phyloP scores from a whole-genome alignment of 2,797 vertebrate genomes.

The Arctocebus calabarensis region DNA sequence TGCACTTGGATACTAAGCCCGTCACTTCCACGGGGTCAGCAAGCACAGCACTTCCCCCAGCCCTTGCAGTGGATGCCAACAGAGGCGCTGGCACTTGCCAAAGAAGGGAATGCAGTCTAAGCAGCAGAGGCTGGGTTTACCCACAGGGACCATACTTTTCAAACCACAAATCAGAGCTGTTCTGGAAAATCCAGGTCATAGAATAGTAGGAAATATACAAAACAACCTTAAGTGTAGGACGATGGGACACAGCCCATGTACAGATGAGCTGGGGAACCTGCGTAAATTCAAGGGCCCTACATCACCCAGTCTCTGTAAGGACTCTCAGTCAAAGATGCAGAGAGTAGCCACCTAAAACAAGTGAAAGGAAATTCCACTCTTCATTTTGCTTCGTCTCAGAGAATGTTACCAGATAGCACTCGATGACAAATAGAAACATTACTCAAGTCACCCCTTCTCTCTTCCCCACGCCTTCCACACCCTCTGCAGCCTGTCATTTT shows the following conservation, averaged over 20 bases:
- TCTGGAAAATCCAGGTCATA: constrained; percentile 67
- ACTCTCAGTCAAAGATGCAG: not conserved
- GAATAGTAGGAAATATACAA: constrained; percentile 33
- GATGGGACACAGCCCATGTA: not conserved
- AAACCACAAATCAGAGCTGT: constrained; percentile 60
- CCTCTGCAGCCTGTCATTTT: not conserved
- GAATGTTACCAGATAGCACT: not conserved
- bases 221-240: not conserved
- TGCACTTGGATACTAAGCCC: not conserved
- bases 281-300: not conserved
- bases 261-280: not conserved
- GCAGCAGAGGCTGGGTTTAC: not conserved
- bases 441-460: not conserved
- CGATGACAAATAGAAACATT: not conserved
- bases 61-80: not conserved
- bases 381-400: not conserved
- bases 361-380: not conserved
- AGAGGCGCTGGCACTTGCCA: not conserved
- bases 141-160: constrained; percentile 32
- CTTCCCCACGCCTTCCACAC: not conserved
- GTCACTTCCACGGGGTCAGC: not conserved
- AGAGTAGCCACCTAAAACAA: not conserved
- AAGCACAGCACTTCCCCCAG: not conserved
- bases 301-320: not conserved
- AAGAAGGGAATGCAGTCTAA: not conserved